A percentile compares a stretch with the other conserved stretches of the same genome.
Evolutionary conservation across 2,797 vertebrate species (phyloP).

Genomic region (Remorina albescens): DNA sequence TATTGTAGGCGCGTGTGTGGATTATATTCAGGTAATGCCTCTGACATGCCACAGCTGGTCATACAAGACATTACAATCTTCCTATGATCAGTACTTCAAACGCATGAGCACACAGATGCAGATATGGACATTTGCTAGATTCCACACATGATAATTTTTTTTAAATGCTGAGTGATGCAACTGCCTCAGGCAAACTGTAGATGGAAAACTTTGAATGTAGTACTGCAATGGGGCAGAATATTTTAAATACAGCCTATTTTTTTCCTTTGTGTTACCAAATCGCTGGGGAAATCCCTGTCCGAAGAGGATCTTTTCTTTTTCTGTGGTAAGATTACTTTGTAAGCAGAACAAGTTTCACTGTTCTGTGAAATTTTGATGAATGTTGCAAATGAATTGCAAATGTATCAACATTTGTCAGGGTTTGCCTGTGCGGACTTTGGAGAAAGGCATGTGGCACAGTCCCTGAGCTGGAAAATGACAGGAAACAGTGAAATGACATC

Average conservation of each 20-base stretch:
- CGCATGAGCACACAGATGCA: constrained; percentile 27
- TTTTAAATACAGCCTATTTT: constrained; percentile 35
- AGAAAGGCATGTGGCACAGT: constrained; percentile 65
- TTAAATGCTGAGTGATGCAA: not conserved
- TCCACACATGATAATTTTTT: too few relatives aligned
- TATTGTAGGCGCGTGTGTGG: constrained; percentile 6
- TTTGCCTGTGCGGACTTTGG: constrained; percentile 66
- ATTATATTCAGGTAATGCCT: constrained; percentile 43
- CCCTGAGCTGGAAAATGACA: constrained; percentile 76
- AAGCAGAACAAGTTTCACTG: constrained; percentile 69
- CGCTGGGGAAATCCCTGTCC: constrained; percentile 53
- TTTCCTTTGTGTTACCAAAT: constrained; percentile 52
- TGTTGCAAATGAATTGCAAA: constrained; percentile 79
- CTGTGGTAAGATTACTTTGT: constrained; percentile 59
- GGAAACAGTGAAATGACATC: constrained; percentile 80
- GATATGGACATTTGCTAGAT: constrained; percentile 29
- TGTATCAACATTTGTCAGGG: constrained; percentile 72
- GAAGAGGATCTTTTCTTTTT: constrained; percentile 47
- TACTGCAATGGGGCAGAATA: not conserved
- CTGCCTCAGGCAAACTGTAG: constrained; percentile 14
- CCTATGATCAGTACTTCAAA: constrained; percentile 70
- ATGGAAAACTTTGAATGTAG: constrained; percentile 5
- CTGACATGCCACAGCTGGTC: constrained; percentile 66
- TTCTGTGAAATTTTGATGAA: constrained; percentile 74
- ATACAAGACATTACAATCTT: constrained; percentile 63